Base-by-base conservation (phyloP, 2,113 vertebrate species). In the Mustela nigripes region DNA sequence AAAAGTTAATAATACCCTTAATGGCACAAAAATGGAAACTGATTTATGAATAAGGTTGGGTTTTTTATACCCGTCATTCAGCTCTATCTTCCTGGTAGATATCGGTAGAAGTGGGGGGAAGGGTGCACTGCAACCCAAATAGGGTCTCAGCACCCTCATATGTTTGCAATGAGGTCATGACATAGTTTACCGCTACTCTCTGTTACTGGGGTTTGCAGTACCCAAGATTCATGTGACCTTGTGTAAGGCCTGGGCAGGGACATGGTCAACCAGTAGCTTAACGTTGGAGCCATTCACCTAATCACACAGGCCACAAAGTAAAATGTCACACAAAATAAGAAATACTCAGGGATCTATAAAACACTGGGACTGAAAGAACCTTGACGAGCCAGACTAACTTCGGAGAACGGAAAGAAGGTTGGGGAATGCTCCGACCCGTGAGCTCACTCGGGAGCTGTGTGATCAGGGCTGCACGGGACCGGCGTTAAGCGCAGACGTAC, bases 21-120 rank as follows among this genome's bases (percentile, higher is more conserved):
- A 31, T 98, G 82, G 96, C 91, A 67, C 65, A 93, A 97, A 95
- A 98, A 98, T 98, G 98, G 97, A 98, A 98, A 79, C 97, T 98
- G 98, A 99, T 98, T 98, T 98, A 98, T 87, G 98, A 83, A 98
- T 98, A 93, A 94, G 95, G 97, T 96, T 1, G 0, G 86, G 56
- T 98, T 98, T 98, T 31, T 45, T 98, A 97, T 90, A 60, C 31
- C 82, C 18, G 78, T 96, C 90, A 65, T 18, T 98, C 97, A 98
- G 89, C 67, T 94, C 45, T 73, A 71, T 95, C 98, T 88, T 79
- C 56, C 60, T 74, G 45, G 33, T 53, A 7, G 63, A 3, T 33
- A 11, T 33, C 36, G n/a, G 48, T 24, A 15, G 39, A 50, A 58
- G 24, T 1, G 7, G 63, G 19, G 10, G 53, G 15, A 80, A 56